Percentiles rank a stretch among this genome's conserved stretches.
These are phyloP conservation scores for Drosophila biarmipes DNA, from an alignment of 1,140 invertebrate species.

Conservation along the genomic window DNA sequence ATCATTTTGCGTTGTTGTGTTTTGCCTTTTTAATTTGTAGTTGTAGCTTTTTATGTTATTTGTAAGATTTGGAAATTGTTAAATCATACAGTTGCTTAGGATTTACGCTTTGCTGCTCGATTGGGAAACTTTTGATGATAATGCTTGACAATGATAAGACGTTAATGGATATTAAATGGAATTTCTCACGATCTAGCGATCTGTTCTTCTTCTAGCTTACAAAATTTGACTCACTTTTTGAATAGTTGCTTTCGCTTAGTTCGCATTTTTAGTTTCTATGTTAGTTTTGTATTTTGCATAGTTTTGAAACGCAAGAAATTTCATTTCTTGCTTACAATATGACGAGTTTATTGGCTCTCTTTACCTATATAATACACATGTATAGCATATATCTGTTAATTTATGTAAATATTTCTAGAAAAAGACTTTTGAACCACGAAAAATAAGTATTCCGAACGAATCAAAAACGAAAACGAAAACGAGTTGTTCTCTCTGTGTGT, in stretches of 20 bases:
- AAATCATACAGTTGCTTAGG: constrained; percentile 51
- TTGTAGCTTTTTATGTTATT: constrained; percentile 19
- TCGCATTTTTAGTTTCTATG: neutral
- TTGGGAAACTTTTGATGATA: constrained; percentile 35
- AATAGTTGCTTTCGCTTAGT: constrained; percentile 23
- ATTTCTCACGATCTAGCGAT: constrained; percentile 10
- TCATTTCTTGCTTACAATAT: constrained; percentile 68
- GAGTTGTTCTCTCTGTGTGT: constrained; percentile 10
- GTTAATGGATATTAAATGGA: constrained; percentile 2
- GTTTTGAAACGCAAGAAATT: constrained; percentile 70
- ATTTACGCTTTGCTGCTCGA: constrained; percentile 33
- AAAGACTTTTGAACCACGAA: constrained; percentile 24
- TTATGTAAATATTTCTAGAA: constrained; percentile 43
- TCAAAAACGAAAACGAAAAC: constrained; percentile 27
- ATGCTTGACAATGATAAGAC: constrained; percentile 7
- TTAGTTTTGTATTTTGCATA: constrained; percentile 9
- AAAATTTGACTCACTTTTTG: constrained; percentile 31
- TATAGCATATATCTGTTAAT: constrained; percentile 33
- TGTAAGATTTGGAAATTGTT: constrained; percentile 66
- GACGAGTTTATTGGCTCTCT: constrained; percentile 35
- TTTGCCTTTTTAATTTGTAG: constrained; percentile 13
- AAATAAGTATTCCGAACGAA: constrained; percentile 3
- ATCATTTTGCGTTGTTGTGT: constrained; percentile 13
- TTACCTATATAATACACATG: constrained; percentile 25
- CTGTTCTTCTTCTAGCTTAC: constrained; percentile 14